phyloP scores from a whole-genome alignment of 1,140 invertebrate species.

The Aphelenchoides besseyi region DNA sequence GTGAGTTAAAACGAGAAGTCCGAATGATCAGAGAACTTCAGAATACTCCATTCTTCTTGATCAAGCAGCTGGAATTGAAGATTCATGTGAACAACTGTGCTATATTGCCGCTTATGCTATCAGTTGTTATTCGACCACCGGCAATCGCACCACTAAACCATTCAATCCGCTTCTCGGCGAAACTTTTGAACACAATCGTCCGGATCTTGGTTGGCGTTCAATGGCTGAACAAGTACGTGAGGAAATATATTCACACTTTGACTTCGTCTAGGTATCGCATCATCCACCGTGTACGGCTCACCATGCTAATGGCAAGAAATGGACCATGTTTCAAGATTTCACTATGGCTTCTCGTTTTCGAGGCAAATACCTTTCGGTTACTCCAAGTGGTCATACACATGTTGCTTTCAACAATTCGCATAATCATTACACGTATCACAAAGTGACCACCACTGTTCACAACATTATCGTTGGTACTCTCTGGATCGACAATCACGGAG shows the following conservation, averaged over 20 bases:
- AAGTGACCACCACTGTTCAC: constrained; percentile 66
- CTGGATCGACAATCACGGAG: constrained; percentile 97
- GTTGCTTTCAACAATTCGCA: constrained; percentile 66
- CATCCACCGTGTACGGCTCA: constrained; percentile 93
- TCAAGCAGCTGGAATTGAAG: constrained; percentile 74
- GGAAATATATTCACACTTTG: neutral
- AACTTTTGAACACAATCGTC: constrained; percentile 88
- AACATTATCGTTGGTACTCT: constrained; percentile 98
- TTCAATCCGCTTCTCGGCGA: constrained; percentile 75
- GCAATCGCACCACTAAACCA: constrained; percentile 65
- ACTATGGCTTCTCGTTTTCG: constrained; percentile 96
- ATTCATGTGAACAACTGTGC: constrained; percentile 76
- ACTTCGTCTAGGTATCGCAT: constrained; percentile 73
- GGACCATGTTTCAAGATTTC: constrained; percentile 95
- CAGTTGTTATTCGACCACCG: constrained; percentile 86
- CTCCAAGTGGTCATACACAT: constrained; percentile 82
- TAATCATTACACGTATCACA: constrained; percentile 23
- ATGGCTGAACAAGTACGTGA: constrained; percentile 76
- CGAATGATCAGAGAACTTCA: too few species aligned
- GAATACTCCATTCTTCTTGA: constrained; percentile 91
- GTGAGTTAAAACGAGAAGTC: too few species aligned
- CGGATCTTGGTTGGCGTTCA: constrained; percentile 88
- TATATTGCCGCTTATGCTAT: constrained; percentile 66
- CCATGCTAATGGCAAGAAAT: constrained; percentile 79
- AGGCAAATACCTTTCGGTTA: constrained; percentile 88